Evolutionary conservation across 2,888 invertebrate genomes (phyloP), one percentile per base, ranked within the genome.

Genomic region (Synanthedon tipuliformis): DNA sequence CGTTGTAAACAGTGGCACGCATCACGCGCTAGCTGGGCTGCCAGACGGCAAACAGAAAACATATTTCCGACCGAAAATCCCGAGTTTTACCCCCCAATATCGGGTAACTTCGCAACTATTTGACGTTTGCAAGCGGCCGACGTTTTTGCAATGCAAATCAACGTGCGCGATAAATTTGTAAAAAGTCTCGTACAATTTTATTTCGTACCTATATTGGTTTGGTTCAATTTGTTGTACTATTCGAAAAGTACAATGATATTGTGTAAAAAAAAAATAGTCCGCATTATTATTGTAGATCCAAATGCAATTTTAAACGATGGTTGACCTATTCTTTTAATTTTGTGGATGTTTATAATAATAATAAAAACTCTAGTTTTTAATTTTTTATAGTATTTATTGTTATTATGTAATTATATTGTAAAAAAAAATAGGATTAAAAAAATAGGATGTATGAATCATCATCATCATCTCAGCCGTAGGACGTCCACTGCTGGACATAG

Each of bases 1-100:
- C 71, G 59, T 55, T 61, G 73, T 70, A 81, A 81, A 83, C 71
- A 81, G 59, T 67, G 68, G 66, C 70, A 67, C 74, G 65, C 61
- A 55, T 61, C 62, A 63, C 68, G 73, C 72, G 72, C 72, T 65
- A 65, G 63, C 55, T 68, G 66, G 61, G 59, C 67, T 66, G 72
- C 66, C 78, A 74, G 75, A 78, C 75, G 59, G 73, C 65, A 75
- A 79, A 78, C 70, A 78, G 66, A 68, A 62, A 45, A 45, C 58
- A 59, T 57, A 63, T 58, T 34, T 55, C 59, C 61, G 54, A 62
- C 63, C 58, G 65, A 69, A 71, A 69, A 66, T 68, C 57, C 63
- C 61, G 57, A 66, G 59, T 66, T 66, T 69, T 67, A n/a, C n/a
- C 64, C 66, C 66, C 66, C 66, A 67, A 72, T 74, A 71, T 74